Base-by-base conservation (phyloP, 1,140 invertebrate genomes). In the Ruditapes philippinarum region DNA sequence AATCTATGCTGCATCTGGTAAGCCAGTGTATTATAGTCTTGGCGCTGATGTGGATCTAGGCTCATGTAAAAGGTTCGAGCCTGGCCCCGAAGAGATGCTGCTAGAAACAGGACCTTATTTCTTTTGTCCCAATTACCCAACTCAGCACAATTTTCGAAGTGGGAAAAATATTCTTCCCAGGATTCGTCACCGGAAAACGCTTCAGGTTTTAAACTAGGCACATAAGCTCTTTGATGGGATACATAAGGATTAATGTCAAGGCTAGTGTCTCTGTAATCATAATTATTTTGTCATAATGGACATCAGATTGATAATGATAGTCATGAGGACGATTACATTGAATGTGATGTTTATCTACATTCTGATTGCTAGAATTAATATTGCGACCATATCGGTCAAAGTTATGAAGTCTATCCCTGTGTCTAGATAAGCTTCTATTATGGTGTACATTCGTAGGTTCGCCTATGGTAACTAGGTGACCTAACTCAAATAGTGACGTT, bases 141-240 rank as follows among this genome's bases (percentile, higher is more conserved):
- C 25, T 87, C 85, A 28, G 85, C 57, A 68, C 85, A 87, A 22
- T 79, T 65, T 87, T 79, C 54, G 49, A 79, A 87, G 49, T 73
- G 85, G 14, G 85, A 79, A 40, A 14, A 7, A 25, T 87, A 79
- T 38, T 79, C n/a, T 12, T 89, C 80, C 68, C 68, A 76, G 25
- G 11, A 12, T 25, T 89, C 51, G 4, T 60, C 28, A 40, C 89
- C 82, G 57, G 28, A 25, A 85, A 54, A 90, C 11, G 81, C 40
- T 9, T 90, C 89, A 31, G 89, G 89, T 73, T 90, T 90, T 3
- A 57, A 57, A 57, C 51, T 57, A 11, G 19, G 51, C 19, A 57
- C 7, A 22, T 14, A 57, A 11, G n/a, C n/a, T n/a, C n/a, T n/a
- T n/a, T n/a, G n/a, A n/a, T n/a, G n/a, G n/a, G n/a, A n/a, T n/a